Base-by-base conservation (phyloP, 2,888 invertebrate species). In the Ochlodes sylvanus region DNA sequence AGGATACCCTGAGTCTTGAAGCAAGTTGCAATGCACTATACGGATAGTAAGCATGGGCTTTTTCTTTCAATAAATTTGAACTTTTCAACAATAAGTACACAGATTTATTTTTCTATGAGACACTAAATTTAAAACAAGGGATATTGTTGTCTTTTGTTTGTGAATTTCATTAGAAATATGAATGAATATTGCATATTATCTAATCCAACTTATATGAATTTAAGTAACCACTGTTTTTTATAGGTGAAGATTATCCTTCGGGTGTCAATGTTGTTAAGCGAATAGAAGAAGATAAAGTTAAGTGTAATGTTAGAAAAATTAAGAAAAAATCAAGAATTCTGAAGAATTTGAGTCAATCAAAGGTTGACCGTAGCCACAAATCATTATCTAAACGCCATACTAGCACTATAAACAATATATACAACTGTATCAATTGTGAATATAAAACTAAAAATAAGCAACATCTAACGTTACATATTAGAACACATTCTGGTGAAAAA, bases 381-480 rank as follows among this genome's bases (percentile, higher is more conserved):
- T 10, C 19, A 19, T 2, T 19, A 50, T 0, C 17, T 1, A 50
- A 19, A 19, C 10, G 19, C 12, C 19, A 50, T 19, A 9, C 19
- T 19, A 10, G 10, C 12, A 50, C 2, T 19, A 0, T 12, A 19
- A 50, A 50, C 10, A 50, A 19, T 10, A 6, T 50, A 50, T 12
- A 50, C 10, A 10, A 19, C 7, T 50, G 50, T 50, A n/a, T 10
- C 10, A 50, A 19, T 12, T 50, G 50, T 50, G 50, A 21, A 19
- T 50, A 50, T 50, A 50, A 19, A 50, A 50, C 50, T 10, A 50
- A 50, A 50, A 50, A 50, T 50, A 50, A 52, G 52, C 52, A 27
- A 27, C 27, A 52, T 52, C n/a, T 52, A 21, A 27, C 27, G 5
- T 1, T 27, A 19, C 52, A 52, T 52, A 10, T 27, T 2, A 52